These are phyloP conservation scores for Eulimnadia texana DNA, from an alignment of 1,140 invertebrate species.

Conservation along the genomic window DNA sequence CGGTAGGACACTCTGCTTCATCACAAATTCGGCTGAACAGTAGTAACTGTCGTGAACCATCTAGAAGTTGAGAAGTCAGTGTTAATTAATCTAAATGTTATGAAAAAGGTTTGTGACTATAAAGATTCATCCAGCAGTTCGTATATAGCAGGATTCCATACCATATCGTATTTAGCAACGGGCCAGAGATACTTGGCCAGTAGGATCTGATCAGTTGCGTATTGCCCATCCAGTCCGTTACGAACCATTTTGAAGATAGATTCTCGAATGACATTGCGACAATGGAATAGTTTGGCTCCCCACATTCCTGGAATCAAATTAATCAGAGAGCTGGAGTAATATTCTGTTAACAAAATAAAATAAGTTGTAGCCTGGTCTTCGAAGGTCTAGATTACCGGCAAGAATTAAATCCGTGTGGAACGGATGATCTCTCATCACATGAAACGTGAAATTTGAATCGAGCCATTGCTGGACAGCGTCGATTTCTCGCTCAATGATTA, in stretches of 20 bases:
- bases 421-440: constrained; percentile 25
- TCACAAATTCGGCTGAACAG: background rate
- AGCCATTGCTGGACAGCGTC: constrained; percentile 25
- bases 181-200: background rate
- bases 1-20: background rate
- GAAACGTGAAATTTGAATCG: constrained; percentile 21
- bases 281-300: constrained; percentile 2
- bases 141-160: background rate
- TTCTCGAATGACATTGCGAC: background rate
- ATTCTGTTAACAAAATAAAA: background rate
- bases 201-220: background rate
- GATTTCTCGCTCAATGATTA: constrained; percentile 22
- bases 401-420: background rate
- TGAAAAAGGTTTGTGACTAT: background rate
- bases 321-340: background rate
- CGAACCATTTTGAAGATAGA: background rate
- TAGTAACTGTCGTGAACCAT: constrained; percentile 1
- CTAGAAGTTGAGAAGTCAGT: background rate
- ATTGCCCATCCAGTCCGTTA: background rate
- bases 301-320: constrained; percentile 13
- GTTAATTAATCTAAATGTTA: background rate
- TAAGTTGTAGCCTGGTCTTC: background rate
- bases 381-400: background rate
- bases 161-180: background rate
- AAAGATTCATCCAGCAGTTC: background rate